Percentiles rank a stretch among this genome's conserved stretches.
phyloP scores from a whole-genome alignment of 2,797 vertebrate genomes.

The Sebastolobus alascanus region DNA sequence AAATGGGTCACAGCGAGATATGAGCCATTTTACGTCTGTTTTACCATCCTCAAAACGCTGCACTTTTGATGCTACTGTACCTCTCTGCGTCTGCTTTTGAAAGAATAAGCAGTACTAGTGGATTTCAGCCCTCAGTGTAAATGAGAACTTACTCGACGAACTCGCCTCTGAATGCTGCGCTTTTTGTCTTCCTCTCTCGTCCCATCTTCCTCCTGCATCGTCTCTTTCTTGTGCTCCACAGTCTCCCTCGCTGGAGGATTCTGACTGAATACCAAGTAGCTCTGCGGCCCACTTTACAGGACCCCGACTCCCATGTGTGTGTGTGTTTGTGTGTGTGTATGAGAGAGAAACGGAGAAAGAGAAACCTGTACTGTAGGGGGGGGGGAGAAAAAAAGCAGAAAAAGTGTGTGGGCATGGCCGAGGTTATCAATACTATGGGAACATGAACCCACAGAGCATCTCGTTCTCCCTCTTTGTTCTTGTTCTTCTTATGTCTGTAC shows the following conservation, averaged over 20 bases:
- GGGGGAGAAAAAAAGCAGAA: not conserved
- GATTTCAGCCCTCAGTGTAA: slow-evolving; percentile 35
- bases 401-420: slow-evolving; percentile 48
- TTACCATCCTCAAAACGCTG: slow-evolving; percentile 23
- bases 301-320: slow-evolving; percentile 58
- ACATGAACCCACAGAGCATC: slow-evolving; percentile 47
- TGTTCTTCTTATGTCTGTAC: slow-evolving; percentile 22
- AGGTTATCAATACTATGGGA: slow-evolving; percentile 64
- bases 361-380: slow-evolving; percentile 11
- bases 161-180: slow-evolving; percentile 41
- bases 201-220: slow-evolving; percentile 56
- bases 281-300: slow-evolving; percentile 80
- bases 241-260: slow-evolving; percentile 64
- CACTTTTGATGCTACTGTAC: slow-evolving; percentile 11
- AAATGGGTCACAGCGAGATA: slow-evolving; percentile 68
- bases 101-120: not conserved
- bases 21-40: slow-evolving; percentile 37
- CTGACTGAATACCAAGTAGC: slow-evolving; percentile 85
- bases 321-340: slow-evolving; percentile 8
- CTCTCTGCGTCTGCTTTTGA: slow-evolving; percentile 20
- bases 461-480: slow-evolving; percentile 41
- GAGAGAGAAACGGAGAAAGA: not conserved
- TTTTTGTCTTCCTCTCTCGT: slow-evolving; percentile 63
- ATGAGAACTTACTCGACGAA: slow-evolving; percentile 26
- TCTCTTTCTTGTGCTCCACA: slow-evolving; percentile 53